Evolutionary conservation across 2,113 vertebrate genomes (phyloP).

Genomic region (Hymenochirus boettgeri): DNA sequence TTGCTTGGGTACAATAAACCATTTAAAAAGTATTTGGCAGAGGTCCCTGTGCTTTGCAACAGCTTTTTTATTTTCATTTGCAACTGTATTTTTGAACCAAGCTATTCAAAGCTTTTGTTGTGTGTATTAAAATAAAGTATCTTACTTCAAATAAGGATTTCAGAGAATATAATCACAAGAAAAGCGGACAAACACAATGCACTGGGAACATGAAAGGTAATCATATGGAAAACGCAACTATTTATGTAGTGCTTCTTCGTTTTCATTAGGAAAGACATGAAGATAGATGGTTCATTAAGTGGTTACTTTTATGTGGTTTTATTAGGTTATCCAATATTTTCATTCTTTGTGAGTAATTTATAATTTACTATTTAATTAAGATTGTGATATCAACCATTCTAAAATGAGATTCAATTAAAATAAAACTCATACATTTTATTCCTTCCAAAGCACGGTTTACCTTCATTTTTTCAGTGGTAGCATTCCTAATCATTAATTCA

Average conservation of each 20-base stretch:
- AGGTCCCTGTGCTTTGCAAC: constrained; percentile 57
- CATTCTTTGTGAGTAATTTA: constrained; percentile 29
- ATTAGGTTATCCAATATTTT: constrained; percentile 26
- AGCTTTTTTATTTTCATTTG: constrained; percentile 58
- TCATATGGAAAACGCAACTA: constrained; percentile 45
- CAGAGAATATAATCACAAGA: constrained; percentile 53
- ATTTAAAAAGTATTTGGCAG: constrained; percentile 73
- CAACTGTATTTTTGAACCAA: constrained; percentile 59
- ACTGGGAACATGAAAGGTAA: constrained; percentile 53
- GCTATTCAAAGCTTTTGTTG: constrained; percentile 64
- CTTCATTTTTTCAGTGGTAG: neutral
- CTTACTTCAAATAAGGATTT: constrained; percentile 59
- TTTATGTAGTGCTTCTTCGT: constrained; percentile 48
- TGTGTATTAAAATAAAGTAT: constrained; percentile 70
- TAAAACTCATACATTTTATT: constrained; percentile 31
- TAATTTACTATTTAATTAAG: constrained; percentile 39
- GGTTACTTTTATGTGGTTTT: constrained; percentile 25
- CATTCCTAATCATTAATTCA: constrained; percentile 7
- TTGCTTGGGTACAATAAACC: constrained; percentile 69
- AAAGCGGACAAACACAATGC: constrained; percentile 53
- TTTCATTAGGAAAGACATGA: constrained; percentile 45
- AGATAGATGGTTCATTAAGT: constrained; percentile 29
- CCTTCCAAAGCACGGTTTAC: constrained; percentile 6
- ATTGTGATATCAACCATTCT: constrained; percentile 36
- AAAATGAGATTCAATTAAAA: constrained; percentile 34